Base-by-base conservation (phyloP, 2,113 vertebrate species). In the Hiodon alosoides region DNA sequence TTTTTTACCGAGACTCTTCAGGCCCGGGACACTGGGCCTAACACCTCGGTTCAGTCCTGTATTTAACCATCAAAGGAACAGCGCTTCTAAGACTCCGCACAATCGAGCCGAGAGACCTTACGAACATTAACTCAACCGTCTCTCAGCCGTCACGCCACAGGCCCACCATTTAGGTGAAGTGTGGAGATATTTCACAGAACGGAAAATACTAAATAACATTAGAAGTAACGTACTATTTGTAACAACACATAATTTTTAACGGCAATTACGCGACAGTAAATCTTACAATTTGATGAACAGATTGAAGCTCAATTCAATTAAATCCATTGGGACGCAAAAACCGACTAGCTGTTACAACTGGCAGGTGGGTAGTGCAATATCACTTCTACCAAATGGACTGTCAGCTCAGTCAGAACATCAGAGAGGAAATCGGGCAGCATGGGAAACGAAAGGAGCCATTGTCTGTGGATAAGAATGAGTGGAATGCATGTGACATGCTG, bases 321-420 rank as follows among this genome's bases (percentile, higher is more conserved):
- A 57, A 70, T 70, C 52, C 71, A 67, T 57, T 71, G 48, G 71
- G 71, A 79, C 72, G 66, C 69, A 79, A 11, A 17, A 65, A 57
- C 69, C 67, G 46, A 66, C 48, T 47, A 66, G 31, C 8, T 11
- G 8, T 17, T 10, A 47, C 55, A 71, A 69, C 72, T 57, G 76
- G 65, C 62, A 80, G 76, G 75, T 13, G 69, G 72, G 67, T 53
- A 58, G 51, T 46, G 52, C 67, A 70, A 73, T 70, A 70, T 3
- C 69, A 76, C 71, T 54, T 66, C 13, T 60, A 55, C 74, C 81
- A 58, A 68, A 55, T n/a, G 69, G 68, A 78, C 70, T 58, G 80
- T 80, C 80, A 79, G 69, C 7, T 76, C 3, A 69, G 79, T 69
- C 71, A 73, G 17, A 55, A 70, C 8, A 57, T 67, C 50, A 66